Evolutionary conservation across 2,797 vertebrate species (phyloP), one percentile per base, ranked within the genome.

Genomic region (Danio aesculapii): DNA sequence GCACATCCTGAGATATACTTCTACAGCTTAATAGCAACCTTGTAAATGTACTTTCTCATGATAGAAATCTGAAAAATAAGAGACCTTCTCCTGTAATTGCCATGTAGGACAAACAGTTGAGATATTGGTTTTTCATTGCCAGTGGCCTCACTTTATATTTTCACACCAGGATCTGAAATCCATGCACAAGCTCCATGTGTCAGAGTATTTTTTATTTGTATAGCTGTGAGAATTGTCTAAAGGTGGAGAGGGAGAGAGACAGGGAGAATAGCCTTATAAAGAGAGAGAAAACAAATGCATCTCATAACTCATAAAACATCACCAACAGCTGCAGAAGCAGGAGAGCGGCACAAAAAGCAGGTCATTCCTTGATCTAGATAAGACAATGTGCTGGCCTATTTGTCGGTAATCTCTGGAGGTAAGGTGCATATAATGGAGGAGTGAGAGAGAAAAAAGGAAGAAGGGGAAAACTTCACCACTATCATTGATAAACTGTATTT

Each of bases 281-380:
- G 49, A 66, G 21, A 66, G 12, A 46, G 39, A 57, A 16, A 81
- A 63, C 43, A 83, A 69, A 77, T 57, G 68, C 57, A 62, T 74
- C 55, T 77, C 55, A 12, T 69, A 62, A 68, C 50, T 63, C 46
- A 19, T 74, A 72, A 63, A 82, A 47, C 64, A 12, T 64, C 16
- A 62, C 17, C 55, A 75, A 58, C 82, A 85, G 77, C 75, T 83
- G 75, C 61, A 41, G 67, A 75, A 30, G 61, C 77, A 78, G 82
- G 19, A 85, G 75, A 78, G 74, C 84, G 75, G 39, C 79, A 59
- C 49, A 70, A 71, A 30, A 90, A 87, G 41, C 79, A 86, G 90
- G 90, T 92, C 88, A 89, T 73, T 83, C 77, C 81, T 78, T 87
- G 85, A 83, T 90, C 84, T 81, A 89, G 84, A 90, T 90, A 82